Base-by-base conservation (phyloP, 2,797 vertebrate species). In the Anolis apletophallus region DNA sequence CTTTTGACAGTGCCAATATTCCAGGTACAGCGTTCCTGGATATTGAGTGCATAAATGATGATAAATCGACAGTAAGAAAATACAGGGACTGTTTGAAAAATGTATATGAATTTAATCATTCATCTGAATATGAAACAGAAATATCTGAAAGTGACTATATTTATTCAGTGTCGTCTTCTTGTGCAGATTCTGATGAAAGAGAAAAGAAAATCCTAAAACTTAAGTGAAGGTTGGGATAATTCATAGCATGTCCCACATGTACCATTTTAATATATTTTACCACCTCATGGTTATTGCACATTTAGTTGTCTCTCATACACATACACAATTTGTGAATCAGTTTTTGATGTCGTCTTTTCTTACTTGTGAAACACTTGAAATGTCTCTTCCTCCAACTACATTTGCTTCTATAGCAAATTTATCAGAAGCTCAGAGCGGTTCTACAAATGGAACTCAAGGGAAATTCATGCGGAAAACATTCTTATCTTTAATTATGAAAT, bases 11-110 rank as follows among this genome's bases (percentile, higher is more conserved):
- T 52, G 88, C 92, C 91, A 57, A 67, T 29, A 68, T 26, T 88
- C 80, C 81, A 78, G 23, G 74, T 26, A 87, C 71, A 88, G 75
- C 67, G 78, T 83, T 92, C 92, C 81, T 90, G 93, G 81, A 80
- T 91, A 73, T 40, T 91, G 85, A n/a, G 68, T 10, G 87, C 13
- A 29, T 13, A 32, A 75, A 90, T 26, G 75, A 92, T 75, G 67
- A 2, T 46, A 61, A 14, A 21, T 77, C 89, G 32, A 32, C 76
- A 36, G 9, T 93, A 54, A 76, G 87, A 59, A 59, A 76, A 69
- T 40, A 61, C 36, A 69, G 10, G 50, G 17, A 77, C 34, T 59
- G 88, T 87, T 29, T 84, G 26, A 23, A 11, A 46, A 84, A 19
- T 78, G 82, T 29, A 29, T 64, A 64, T 29, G 75, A 10, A 54